Evolutionary conservation across 2,888 invertebrate genomes (phyloP).

Genomic region (Odontocerum albicorne): DNA sequence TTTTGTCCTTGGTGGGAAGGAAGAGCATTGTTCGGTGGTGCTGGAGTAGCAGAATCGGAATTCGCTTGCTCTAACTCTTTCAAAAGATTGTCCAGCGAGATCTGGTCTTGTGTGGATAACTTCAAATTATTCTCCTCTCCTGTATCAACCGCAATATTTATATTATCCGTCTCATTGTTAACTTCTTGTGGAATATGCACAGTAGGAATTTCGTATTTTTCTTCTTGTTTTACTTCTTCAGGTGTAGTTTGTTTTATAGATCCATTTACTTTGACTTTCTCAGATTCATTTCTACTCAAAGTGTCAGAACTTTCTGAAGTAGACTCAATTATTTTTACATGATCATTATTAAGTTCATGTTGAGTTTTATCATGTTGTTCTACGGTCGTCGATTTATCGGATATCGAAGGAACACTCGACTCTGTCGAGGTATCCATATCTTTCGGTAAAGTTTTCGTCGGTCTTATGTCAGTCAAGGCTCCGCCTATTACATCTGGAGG

Average conservation of each 20-base stretch:
- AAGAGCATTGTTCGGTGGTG: constrained; percentile 43
- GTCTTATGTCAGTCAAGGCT: constrained; percentile 43
- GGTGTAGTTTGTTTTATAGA: constrained; percentile 7
- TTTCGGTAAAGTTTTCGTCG: constrained; percentile 45
- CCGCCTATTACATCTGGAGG: constrained; percentile 17
- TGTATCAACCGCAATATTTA: constrained; percentile 6
- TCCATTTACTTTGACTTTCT: constrained; percentile 2
- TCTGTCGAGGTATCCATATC: constrained; percentile 37
- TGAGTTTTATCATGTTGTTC: constrained; percentile 4
- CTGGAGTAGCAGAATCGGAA: constrained; percentile 48
- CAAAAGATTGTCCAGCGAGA: constrained; percentile 56
- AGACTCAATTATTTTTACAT: too few relatives aligned
- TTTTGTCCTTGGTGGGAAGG: constrained; percentile 64
- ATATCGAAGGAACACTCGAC: not conserved
- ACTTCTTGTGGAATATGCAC: not conserved
- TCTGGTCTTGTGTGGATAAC: constrained; percentile 44
- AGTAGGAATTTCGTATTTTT: not conserved
- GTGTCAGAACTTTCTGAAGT: not conserved
- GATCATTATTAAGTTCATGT: too few relatives aligned
- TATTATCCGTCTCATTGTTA: constrained; percentile 6
- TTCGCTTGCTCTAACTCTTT: constrained; percentile 58
- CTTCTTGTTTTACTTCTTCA: constrained; percentile 3
- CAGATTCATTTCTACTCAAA: constrained; percentile 4
- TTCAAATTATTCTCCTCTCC: constrained; percentile 33
- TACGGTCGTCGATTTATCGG: constrained; percentile 3